A percentile compares a stretch with the other conserved stretches of the same genome.
phyloP scores from a whole-genome alignment of 2,113 vertebrate genomes.

The Apodemus sylvaticus region DNA sequence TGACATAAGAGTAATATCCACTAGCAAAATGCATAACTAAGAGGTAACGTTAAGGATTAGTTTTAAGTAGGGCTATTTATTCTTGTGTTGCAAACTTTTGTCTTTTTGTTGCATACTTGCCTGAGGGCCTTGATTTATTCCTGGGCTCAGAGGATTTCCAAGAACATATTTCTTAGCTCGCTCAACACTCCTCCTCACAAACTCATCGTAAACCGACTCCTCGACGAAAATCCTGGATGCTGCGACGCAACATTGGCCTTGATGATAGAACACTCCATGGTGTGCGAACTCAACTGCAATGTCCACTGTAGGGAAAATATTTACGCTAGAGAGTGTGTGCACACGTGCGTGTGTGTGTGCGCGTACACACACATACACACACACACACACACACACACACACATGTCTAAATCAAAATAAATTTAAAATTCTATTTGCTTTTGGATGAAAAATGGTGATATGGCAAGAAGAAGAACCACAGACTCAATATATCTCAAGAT shows the following conservation, averaged over 20 bases:
- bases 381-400: too few species aligned
- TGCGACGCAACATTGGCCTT: constrained; percentile 93
- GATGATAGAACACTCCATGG: constrained; percentile 91
- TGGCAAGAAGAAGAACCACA: neutral
- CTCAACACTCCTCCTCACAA: constrained; percentile 89
- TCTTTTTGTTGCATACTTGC: constrained; percentile 75
- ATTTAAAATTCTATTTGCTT: neutral
- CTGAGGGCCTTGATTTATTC: constrained; percentile 91
- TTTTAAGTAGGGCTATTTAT: neutral
- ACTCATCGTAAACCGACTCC: constrained; percentile 91
- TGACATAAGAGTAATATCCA: neutral
- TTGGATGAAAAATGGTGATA: neutral
- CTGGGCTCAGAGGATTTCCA: constrained; percentile 88
- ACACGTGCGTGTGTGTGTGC: neutral
- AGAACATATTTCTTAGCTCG: constrained; percentile 88
- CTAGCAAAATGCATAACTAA: neutral
- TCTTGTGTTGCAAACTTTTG: neutral
- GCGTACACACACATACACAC: accelerated
- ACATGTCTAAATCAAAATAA: neutral
- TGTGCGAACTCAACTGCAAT: constrained; percentile 90
- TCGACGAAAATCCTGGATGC: constrained; percentile 94
- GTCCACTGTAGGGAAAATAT: constrained; percentile 86
- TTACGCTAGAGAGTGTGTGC: neutral
- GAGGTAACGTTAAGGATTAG: neutral
- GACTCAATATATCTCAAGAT: neutral